Base-by-base conservation (phyloP, 2,797 vertebrate genomes). In the Coreius guichenoti region DNA sequence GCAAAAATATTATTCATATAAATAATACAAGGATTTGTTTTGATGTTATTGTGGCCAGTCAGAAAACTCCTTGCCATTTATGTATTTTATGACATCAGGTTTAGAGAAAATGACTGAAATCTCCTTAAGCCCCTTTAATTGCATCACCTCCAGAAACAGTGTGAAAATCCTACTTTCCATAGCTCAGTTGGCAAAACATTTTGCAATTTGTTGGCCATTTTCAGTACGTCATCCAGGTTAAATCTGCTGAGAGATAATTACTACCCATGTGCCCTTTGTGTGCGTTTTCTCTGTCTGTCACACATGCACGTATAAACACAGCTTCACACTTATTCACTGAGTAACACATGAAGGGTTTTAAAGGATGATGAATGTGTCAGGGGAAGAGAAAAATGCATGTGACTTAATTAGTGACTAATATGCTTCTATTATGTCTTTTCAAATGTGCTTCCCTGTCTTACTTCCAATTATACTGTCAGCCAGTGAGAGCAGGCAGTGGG, bases 331-430 rank as follows among this genome's bases (percentile, higher is more conserved):
- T 61, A 81, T 39, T 70, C 51, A 51, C 82, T 45, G 56, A 45
- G 63, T 81, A 81, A 82, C 63, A 84, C 70, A 78, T 69, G 70
- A 74, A 82, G 80, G 58, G 81, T 58, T 84, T 86, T 75, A 84
- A 80, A 87, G 76, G 77, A 68, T 81, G 86, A 83, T 83, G 87
- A 86, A 82, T 80, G 79, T 83, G 81, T 87, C 89, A 86, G 77
- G 82, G 78, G 58, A 75, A 83, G 72, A 81, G 82, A 85, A 86
- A 87, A 89, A 90, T 81, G 89, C 86, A 85, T 75, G 86, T 72
- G 75, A 86, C 87, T 90, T 90, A 87, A 90, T 90, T 88, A 90
- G 82, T 73, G 86, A 86, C 84, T 87, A 87, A 90, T 86, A 88
- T 67, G 84, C 81, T 84, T 85, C 84, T 87, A 90, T 88, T 88